Conservation (phyloP, 2,888 invertebrate genomes). For the Serripes groenlandicus region DNA sequence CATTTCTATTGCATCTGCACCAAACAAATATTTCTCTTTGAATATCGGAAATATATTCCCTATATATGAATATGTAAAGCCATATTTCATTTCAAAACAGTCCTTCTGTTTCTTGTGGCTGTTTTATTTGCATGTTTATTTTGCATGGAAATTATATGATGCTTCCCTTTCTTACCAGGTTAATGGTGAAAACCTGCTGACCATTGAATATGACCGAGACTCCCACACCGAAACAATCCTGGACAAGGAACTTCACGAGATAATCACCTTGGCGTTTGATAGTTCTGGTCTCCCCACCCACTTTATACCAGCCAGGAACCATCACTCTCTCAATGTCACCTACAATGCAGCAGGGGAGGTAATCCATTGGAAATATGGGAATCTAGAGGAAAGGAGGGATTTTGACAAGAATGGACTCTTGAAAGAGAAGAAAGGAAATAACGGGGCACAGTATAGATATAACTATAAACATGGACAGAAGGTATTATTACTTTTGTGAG, state of each 20-base stretch:
- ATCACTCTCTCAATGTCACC: conserved; percentile 91
- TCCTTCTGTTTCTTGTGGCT: no score
- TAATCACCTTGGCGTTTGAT: conserved; percentile 95
- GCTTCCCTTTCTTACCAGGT: conserved; percentile 89
- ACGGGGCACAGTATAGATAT: conserved; percentile 96
- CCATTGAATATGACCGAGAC: conserved; percentile 96
- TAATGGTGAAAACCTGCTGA: conserved; percentile 96
- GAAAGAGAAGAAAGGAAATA: conserved; percentile 94
- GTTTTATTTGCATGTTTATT: no score
- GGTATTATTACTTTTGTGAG: conserved; percentile 81
- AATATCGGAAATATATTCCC: no score
- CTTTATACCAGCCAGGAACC: conserved; percentile 79
- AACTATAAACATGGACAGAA: conserved; percentile 95
- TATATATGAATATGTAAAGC: no score
- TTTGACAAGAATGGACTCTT: conserved; percentile 95
- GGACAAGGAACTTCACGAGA: conserved; percentile 93
- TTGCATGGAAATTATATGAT: neutral
- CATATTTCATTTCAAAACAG: no score
- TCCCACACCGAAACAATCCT: conserved; percentile 96
- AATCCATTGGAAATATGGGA: conserved; percentile 97
- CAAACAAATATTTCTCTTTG: no score
- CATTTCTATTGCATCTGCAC: no score
- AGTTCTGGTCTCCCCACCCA: conserved; percentile 94
- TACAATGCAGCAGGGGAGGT: conserved; percentile 95
- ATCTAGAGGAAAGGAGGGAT: conserved; percentile 94